A percentile compares a stretch with the other conserved stretches of the same genome.
Conservation (phyloP, 2,797 vertebrate species). For the Xerus rutilus region DNA sequence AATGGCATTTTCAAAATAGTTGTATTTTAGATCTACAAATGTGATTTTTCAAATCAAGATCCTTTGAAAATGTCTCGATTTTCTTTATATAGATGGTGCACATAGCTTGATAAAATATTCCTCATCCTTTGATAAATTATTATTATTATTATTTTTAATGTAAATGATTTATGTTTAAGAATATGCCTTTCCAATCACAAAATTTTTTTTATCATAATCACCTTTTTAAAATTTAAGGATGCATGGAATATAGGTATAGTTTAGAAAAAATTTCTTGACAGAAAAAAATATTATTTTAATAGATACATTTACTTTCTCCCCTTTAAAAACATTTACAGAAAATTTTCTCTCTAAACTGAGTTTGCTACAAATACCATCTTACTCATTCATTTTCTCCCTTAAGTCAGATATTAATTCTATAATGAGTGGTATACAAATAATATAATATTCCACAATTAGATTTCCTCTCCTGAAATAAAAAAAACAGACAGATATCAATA, state of each 20-base stretch:
- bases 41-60: conserved; percentile 25
- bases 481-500: neutral
- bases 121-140: neutral
- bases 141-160: neutral
- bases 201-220: neutral
- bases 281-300: neutral
- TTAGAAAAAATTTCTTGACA: neutral
- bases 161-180: neutral
- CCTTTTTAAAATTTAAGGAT: neutral
- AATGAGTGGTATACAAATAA: neutral
- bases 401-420: neutral
- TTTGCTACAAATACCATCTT: neutral
- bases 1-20: neutral
- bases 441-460: neutral
- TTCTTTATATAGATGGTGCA: neutral
- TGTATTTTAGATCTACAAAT: neutral
- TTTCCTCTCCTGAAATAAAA: conserved; percentile 14
- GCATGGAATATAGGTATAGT: neutral
- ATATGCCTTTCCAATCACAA: neutral
- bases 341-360: neutral
- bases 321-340: conserved; percentile 10
- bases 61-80: neutral
- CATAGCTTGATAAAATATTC: neutral
- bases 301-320: neutral
- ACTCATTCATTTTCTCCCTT: neutral